A percentile compares a stretch with the other conserved stretches of the same genome.
Evolutionary conservation across 2,113 vertebrate genomes (phyloP).

Genomic region (Halcyon senegalensis): DNA sequence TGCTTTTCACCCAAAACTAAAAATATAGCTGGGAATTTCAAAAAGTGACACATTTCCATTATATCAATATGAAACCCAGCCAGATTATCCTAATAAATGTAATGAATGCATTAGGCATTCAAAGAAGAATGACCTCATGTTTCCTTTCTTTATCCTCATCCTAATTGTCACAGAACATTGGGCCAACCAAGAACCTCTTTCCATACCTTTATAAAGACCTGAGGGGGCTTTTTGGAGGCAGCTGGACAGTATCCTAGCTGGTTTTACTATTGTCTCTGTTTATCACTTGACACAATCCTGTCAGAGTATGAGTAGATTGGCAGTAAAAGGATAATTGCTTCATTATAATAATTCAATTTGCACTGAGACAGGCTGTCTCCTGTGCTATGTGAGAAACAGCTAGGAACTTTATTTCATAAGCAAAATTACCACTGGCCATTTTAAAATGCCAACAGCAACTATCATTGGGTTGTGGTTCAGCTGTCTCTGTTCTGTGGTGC

Average conservation of each 20-base stretch:
- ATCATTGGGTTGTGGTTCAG: background rate
- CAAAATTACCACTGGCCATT: constrained; percentile 1
- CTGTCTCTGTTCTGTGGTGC: background rate
- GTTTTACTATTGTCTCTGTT: background rate
- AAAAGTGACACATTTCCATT: background rate
- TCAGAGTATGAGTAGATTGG: background rate
- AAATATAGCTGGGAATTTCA: background rate
- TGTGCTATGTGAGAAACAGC: constrained; percentile 6
- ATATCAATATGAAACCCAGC: background rate
- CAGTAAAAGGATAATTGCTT: constrained; percentile 5
- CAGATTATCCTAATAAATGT: background rate
- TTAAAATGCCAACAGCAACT: constrained; percentile 21
- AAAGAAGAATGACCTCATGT: background rate
- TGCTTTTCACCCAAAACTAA: background rate
- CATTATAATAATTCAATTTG: constrained; percentile 30
- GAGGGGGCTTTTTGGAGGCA: background rate
- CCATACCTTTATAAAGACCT: background rate
- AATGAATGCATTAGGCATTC: background rate
- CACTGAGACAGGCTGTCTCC: constrained; percentile 37
- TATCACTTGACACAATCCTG: background rate
- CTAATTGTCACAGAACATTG: background rate
- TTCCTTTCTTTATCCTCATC: background rate
- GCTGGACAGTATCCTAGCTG: background rate
- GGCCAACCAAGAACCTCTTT: background rate
- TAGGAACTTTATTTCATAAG: constrained; percentile 28